These are phyloP conservation scores for Crocuta crocuta DNA, from an alignment of 2,113 vertebrate genomes.

Conservation along the genomic window DNA sequence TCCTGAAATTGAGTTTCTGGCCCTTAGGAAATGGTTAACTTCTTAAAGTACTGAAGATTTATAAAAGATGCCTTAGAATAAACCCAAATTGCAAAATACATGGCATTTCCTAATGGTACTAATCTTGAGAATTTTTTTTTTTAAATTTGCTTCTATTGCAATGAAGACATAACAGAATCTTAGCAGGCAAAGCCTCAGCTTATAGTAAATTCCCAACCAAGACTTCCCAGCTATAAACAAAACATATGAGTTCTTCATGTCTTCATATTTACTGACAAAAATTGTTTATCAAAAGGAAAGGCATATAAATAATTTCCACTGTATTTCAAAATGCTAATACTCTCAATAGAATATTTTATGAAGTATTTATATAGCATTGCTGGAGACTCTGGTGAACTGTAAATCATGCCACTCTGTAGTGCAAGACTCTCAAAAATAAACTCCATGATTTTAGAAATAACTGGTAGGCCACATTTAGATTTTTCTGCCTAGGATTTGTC, in stretches of 20 bases:
- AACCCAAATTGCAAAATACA: constrained; percentile 36
- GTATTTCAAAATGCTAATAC: constrained; percentile 20
- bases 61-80: background rate
- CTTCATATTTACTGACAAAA: constrained; percentile 48
- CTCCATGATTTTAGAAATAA: background rate
- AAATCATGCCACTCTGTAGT: background rate
- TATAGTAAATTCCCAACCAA: constrained; percentile 11
- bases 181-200: background rate
- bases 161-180: background rate
- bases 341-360: constrained; percentile 33
- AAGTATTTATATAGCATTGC: background rate
- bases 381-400: background rate
- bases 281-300: background rate
- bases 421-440: constrained; percentile 22
- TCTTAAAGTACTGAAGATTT: constrained; percentile 7
- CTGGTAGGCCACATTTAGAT: background rate
- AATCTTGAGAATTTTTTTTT: background rate
- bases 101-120: background rate
- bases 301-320: constrained; percentile 5
- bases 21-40: background rate
- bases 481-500: background rate
- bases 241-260: background rate
- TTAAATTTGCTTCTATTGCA: background rate
- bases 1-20: background rate
- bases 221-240: constrained; percentile 40